Percentiles rank a stretch among this genome's conserved stretches.
Conservation (phyloP, 2,888 invertebrate genomes). For the Lissonota sp. region DNA sequence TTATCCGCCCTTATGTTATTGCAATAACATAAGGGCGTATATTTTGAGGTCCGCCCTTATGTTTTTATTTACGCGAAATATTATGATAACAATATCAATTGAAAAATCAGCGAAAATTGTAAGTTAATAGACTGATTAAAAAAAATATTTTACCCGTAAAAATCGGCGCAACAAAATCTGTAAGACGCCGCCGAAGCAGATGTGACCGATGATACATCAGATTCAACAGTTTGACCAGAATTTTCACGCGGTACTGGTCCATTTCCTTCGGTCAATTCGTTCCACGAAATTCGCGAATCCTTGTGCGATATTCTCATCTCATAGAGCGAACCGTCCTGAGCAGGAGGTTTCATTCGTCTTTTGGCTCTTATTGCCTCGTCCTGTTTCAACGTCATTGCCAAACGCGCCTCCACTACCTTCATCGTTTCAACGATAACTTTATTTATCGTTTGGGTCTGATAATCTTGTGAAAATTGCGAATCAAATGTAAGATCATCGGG, state of each 20-base stretch:
- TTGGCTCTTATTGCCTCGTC: conserved; percentile 76
- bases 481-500: conserved; percentile 67
- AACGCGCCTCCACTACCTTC: conserved; percentile 74
- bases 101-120: conserved; percentile 1
- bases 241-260: conserved; percentile 70
- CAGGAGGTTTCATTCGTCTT: conserved; percentile 70
- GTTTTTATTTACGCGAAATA: too few species aligned
- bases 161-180: conserved; percentile 79
- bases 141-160: conserved; percentile 72
- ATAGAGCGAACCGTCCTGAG: conserved; percentile 72
- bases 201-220: conserved; percentile 77
- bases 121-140: conserved; percentile 18
- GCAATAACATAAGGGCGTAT: too few species aligned
- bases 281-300: conserved; percentile 72
- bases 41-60: too few species aligned
- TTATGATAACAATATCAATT: conserved; percentile 22
- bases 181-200: conserved; percentile 80
- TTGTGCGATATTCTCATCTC: conserved; percentile 66
- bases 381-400: conserved; percentile 70
- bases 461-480: conserved; percentile 62
- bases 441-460: conserved; percentile 45
- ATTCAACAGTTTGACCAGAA: conserved; percentile 65
- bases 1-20: too few species aligned
- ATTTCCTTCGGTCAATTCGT: conserved; percentile 68
- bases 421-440: conserved; percentile 63